phyloP scores from a whole-genome alignment of 1,140 invertebrate species.

The Drosophila nasuta region DNA sequence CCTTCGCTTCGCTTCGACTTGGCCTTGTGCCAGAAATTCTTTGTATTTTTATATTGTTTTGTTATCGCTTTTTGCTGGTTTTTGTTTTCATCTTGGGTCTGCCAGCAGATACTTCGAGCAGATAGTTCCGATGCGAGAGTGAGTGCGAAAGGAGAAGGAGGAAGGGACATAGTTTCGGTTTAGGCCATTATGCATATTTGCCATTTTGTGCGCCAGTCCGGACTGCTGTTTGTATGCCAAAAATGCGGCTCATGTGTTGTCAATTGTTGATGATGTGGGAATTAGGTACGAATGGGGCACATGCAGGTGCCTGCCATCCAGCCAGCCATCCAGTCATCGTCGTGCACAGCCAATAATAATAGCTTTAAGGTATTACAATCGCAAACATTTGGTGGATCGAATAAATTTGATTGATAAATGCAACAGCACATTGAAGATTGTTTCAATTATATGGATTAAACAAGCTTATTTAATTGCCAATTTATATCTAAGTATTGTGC shows the following conservation, averaged over 20 bases:
- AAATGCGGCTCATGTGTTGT: slow-evolving; percentile 73
- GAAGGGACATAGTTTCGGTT: slow-evolving; percentile 57
- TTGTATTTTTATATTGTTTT: slow-evolving; percentile 56
- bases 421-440: neutral
- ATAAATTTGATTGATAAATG: slow-evolving; percentile 9
- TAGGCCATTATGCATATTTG: slow-evolving; percentile 73
- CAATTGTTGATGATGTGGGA: slow-evolving; percentile 75
- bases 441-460: neutral
- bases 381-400: neutral
- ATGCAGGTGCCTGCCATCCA: slow-evolving; percentile 14
- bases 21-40: slow-evolving; percentile 77
- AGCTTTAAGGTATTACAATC: slow-evolving; percentile 24
- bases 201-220: slow-evolving; percentile 45
- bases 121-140: slow-evolving; percentile 6
- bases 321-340: neutral
- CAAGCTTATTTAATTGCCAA: neutral
- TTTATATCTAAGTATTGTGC: neutral
- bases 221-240: slow-evolving; percentile 51
- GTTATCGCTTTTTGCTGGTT: slow-evolving; percentile 59
- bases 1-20: slow-evolving; percentile 50
- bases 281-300: slow-evolving; percentile 49
- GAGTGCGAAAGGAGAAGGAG: too few relatives aligned
- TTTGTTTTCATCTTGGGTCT: slow-evolving; percentile 62
- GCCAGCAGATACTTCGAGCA: slow-evolving; percentile 45
- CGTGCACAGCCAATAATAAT: slow-evolving; percentile 13